Base-by-base conservation (phyloP, 1,140 invertebrate genomes). In the Augochlora pura region DNA sequence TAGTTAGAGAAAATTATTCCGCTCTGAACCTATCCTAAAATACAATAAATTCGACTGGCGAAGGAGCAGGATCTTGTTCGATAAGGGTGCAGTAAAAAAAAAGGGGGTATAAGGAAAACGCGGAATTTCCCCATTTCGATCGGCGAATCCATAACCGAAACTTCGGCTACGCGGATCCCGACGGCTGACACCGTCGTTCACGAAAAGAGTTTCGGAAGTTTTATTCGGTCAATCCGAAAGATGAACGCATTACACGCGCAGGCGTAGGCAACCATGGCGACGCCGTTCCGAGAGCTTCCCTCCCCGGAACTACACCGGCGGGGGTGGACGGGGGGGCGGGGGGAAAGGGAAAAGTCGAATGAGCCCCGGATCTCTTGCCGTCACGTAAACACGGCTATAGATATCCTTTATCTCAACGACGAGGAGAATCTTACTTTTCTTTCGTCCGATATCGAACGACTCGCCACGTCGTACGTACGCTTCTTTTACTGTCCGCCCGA, bases 301-400 rank as follows among this genome's bases (percentile, higher is more conserved):
- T 82, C 78, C 0, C 0, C 10, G 72, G 84, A 86, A 77, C 38
- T 64, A 69, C 66, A 52, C 32, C 60, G n/a, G n/a, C n/a, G n/a
- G n/a, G n/a, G n/a, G n/a, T n/a, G n/a, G n/a, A n/a, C n/a, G n/a
- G n/a, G n/a, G n/a, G n/a, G n/a, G n/a, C n/a, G n/a, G n/a, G n/a
- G n/a, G n/a, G n/a, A n/a, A n/a, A n/a, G 21, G 49, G 54, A 42
- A 76, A 65, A 72, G 38, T 72, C 66, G 66, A 83, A 86, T 60
- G 65, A 84, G 81, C 77, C 77, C 78, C 79, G 60, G 83, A 86
- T 86, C 71, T 75, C 81, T 70, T 32, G 23, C 52, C 69, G 60
- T 32, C 81, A 73, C 81, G 85, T 86, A 86, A 86, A 86, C 84
- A 86, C 62, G 77, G 42, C 67, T 74, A 86, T 86, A 86, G 81